phyloP scores from a whole-genome alignment of 2,113 vertebrate species.

The Vanacampus margaritifer region DNA sequence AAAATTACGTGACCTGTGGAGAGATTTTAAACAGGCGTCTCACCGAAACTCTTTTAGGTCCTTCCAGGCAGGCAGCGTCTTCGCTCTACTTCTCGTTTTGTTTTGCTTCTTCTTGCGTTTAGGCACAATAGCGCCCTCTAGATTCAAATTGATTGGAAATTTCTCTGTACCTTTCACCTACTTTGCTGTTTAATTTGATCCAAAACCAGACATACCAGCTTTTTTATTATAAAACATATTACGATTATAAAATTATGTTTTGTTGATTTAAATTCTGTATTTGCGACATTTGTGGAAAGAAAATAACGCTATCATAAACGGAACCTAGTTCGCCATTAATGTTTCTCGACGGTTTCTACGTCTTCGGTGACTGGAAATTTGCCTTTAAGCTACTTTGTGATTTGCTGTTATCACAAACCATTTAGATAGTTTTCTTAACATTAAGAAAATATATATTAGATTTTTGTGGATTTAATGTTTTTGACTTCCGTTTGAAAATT shows the following conservation, averaged over 20 bases:
- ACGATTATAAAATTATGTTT: not conserved
- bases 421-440: not conserved
- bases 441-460: not conserved
- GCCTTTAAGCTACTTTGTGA: not conserved
- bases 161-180: not conserved
- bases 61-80: not conserved
- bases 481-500: not conserved
- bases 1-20: not conserved
- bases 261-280: not conserved
- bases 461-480: not conserved
- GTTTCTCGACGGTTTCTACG: not conserved
- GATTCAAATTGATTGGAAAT: not conserved
- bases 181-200: not conserved
- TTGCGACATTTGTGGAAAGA: not conserved
- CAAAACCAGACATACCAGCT: not conserved
- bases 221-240: not conserved
- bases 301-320: not conserved
- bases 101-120: not conserved
- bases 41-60: not conserved
- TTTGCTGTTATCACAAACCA: not conserved
- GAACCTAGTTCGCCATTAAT: not conserved
- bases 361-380: not conserved
- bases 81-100: not conserved
- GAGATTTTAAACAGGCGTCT: not conserved
- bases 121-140: not conserved